Conservation (phyloP, 2,797 vertebrate genomes). For the Acanthis flammea region DNA sequence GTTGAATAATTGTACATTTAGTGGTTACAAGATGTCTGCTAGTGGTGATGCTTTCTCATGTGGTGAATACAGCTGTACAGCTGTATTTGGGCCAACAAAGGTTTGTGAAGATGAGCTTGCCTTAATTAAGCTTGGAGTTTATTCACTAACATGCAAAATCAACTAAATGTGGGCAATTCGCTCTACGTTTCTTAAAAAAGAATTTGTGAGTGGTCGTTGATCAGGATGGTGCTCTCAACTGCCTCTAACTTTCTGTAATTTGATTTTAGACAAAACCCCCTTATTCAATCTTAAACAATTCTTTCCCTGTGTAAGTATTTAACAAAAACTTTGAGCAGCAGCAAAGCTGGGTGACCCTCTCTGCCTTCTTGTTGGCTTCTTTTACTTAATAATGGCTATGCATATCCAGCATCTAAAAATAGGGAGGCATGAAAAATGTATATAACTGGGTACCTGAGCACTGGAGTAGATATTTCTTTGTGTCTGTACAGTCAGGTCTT, state of each 20-base stretch:
- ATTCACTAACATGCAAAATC: constrained; percentile 8
- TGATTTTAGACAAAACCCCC: neutral
- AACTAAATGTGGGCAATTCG: neutral
- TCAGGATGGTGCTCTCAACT: neutral
- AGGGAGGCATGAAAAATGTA: neutral
- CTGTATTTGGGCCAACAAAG: constrained; percentile 2
- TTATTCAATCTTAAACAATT: neutral
- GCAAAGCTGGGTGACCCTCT: neutral
- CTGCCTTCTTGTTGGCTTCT: neutral
- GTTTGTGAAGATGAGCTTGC: constrained; percentile 1
- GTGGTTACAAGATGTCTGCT: neutral
- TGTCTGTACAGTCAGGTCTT: neutral
- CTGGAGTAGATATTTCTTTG: neutral
- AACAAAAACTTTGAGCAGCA: neutral
- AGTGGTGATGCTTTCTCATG: neutral
- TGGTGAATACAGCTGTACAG: constrained; percentile 27
- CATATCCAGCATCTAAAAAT: neutral
- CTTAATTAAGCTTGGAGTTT: constrained; percentile 12
- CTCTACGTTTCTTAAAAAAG: neutral
- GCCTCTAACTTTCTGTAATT: neutral
- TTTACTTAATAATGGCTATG: neutral
- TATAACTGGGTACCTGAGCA: neutral
- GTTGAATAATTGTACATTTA: neutral
- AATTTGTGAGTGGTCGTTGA: neutral
- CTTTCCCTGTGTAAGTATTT: neutral